Evolutionary conservation across 2,113 vertebrate species (phyloP).

Genomic region (Machaerirhynchus nigripectus): DNA sequence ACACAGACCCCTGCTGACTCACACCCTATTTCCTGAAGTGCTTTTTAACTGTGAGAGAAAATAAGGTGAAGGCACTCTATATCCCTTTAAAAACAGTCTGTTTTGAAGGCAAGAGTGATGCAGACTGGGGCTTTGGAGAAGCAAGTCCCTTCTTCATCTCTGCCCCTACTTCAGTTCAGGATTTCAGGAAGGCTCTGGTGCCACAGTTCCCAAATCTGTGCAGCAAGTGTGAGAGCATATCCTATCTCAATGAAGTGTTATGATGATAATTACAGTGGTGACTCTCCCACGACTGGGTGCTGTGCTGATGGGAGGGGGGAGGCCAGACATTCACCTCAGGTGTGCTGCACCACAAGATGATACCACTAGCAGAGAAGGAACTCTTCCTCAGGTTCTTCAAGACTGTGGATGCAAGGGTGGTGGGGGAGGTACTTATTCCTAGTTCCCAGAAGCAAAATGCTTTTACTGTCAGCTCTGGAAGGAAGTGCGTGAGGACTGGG

Average conservation of each 20-base stretch:
- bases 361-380: background rate
- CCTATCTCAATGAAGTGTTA: background rate
- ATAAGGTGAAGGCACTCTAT: background rate
- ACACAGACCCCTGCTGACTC: background rate
- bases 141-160: background rate
- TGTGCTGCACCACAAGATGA: background rate
- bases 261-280: background rate
- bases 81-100: background rate
- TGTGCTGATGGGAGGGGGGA: background rate
- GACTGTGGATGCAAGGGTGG: background rate
- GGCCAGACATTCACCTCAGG: background rate
- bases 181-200: background rate
- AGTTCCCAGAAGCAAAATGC: background rate
- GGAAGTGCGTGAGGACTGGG: background rate
- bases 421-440: background rate
- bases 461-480: background rate
- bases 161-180: background rate
- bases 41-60: background rate
- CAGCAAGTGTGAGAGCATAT: background rate
- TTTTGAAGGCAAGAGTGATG: background rate
- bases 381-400: background rate
- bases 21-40: background rate
- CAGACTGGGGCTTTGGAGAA: background rate
- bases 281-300: background rate
- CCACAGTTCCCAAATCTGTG: background rate